phyloP scores from a whole-genome alignment of 2,113 vertebrate genomes.

The Anoplopoma fimbria region DNA sequence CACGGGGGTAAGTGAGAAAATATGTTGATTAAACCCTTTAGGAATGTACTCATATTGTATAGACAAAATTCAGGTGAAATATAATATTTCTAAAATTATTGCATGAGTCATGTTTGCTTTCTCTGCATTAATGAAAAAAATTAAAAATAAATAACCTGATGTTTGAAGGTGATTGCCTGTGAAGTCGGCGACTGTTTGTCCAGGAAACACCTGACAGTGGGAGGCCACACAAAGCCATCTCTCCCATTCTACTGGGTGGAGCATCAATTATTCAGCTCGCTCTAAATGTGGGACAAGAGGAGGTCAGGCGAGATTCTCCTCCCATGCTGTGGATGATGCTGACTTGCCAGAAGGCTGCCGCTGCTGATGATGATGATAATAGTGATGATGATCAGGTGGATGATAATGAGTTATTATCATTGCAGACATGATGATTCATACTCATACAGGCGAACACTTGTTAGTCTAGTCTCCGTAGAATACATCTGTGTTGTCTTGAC shows the following conservation, averaged over 20 bases:
- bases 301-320: conserved; percentile 62
- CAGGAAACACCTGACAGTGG: conserved; percentile 64
- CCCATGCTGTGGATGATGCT: conserved; percentile 58
- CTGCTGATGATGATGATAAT: conserved; percentile 22
- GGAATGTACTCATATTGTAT: not conserved
- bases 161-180: not conserved
- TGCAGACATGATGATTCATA: conserved; percentile 44
- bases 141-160: not conserved
- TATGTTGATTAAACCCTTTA: not conserved
- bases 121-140: not conserved
- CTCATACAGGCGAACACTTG: conserved; percentile 24
- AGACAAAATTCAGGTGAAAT: not conserved
- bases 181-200: not conserved
- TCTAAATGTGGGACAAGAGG: conserved; percentile 72
- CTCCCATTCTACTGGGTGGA: conserved; percentile 43
- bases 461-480: conserved; percentile 1
- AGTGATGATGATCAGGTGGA: conserved; percentile 1
- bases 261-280: conserved; percentile 70
- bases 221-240: conserved; percentile 54
- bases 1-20: not conserved
- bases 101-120: not conserved
- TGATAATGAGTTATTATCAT: conserved; percentile 41
- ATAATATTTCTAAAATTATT: not conserved
- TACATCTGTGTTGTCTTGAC: conserved; percentile 20
- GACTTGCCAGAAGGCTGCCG: conserved; percentile 60